These are phyloP conservation scores for Poeciliopsis infans DNA, from an alignment of 2,797 vertebrate genomes.

Conservation along the genomic window DNA sequence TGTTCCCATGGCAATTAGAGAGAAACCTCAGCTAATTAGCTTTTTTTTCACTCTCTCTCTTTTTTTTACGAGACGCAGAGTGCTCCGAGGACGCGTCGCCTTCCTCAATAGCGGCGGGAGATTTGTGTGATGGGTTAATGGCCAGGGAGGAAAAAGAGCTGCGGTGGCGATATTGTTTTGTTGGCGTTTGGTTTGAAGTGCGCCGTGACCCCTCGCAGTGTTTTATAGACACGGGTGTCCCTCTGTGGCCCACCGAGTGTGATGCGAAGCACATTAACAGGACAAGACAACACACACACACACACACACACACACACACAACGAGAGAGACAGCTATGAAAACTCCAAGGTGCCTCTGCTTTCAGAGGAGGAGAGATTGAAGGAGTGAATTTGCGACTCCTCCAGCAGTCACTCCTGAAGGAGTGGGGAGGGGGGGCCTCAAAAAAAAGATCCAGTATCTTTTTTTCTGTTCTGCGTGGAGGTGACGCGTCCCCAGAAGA, in stretches of 20 bases:
- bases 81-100: conserved; percentile 18
- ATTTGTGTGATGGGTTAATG: conserved; percentile 75
- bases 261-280: conserved; percentile 35
- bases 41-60: neutral
- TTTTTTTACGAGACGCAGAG: conserved; percentile 41
- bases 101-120: conserved; percentile 49
- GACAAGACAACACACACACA: conserved; percentile 14
- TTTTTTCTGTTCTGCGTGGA: conserved; percentile 57
- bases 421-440: neutral
- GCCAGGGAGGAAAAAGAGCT: conserved; percentile 57
- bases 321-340: conserved; percentile 13
- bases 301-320: too few species aligned
- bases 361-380: conserved; percentile 16
- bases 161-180: conserved; percentile 46
- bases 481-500: conserved; percentile 77
- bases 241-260: conserved; percentile 49
- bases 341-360: conserved; percentile 23
- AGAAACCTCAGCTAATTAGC: conserved; percentile 61
- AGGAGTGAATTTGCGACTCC: conserved; percentile 13
- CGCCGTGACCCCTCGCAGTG: conserved; percentile 46
- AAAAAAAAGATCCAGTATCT: conserved; percentile 57
- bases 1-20: conserved; percentile 66
- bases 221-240: conserved; percentile 61
- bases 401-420: conserved; percentile 15
- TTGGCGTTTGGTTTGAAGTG: conserved; percentile 55